Percentiles rank a stretch among this genome's conserved stretches.
Evolutionary conservation across 2,797 vertebrate species (phyloP).

Genomic region (Cirrhinus molitorella): DNA sequence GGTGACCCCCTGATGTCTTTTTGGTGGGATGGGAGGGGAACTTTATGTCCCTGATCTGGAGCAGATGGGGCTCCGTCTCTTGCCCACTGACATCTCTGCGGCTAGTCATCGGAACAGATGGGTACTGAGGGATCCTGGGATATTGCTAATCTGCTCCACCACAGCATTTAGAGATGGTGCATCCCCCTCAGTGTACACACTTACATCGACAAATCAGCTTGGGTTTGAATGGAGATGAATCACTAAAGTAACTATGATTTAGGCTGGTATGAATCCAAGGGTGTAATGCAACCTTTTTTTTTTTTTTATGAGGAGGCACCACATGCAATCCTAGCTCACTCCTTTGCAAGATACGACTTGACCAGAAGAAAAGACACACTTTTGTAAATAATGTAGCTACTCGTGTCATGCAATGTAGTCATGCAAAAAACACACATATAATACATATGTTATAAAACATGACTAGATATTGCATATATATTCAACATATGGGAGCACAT

Average conservation of each 20-base stretch:
- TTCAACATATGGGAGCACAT: too few relatives aligned
- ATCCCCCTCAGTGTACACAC: slow-evolving; percentile 54
- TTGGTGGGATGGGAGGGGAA: slow-evolving; percentile 15
- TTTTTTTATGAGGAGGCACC: neutral
- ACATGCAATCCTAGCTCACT: neutral
- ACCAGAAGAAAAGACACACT: neutral
- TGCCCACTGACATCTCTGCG: slow-evolving; percentile 54
- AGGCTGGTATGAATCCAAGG: neutral
- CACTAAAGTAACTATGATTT: slow-evolving; percentile 4
- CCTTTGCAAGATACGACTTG: neutral
- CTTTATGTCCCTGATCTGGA: slow-evolving; percentile 51
- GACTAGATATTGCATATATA: neutral
- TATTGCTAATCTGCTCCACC: slow-evolving; percentile 74
- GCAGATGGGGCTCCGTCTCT: slow-evolving; percentile 72
- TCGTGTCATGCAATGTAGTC: neutral
- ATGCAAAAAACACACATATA: neutral
- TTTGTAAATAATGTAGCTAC: neutral
- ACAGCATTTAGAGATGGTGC: slow-evolving; percentile 59
- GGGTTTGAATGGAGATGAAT: slow-evolving; percentile 33
- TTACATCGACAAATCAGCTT: slow-evolving; percentile 35
- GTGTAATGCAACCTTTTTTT: neutral
- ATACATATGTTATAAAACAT: neutral
- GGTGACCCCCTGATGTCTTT: slow-evolving; percentile 39
- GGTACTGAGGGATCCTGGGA: slow-evolving; percentile 72
- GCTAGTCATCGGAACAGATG: slow-evolving; percentile 72